phyloP scores from a whole-genome alignment of 2,113 vertebrate genomes.

The Misgurnus anguillicaudatus region DNA sequence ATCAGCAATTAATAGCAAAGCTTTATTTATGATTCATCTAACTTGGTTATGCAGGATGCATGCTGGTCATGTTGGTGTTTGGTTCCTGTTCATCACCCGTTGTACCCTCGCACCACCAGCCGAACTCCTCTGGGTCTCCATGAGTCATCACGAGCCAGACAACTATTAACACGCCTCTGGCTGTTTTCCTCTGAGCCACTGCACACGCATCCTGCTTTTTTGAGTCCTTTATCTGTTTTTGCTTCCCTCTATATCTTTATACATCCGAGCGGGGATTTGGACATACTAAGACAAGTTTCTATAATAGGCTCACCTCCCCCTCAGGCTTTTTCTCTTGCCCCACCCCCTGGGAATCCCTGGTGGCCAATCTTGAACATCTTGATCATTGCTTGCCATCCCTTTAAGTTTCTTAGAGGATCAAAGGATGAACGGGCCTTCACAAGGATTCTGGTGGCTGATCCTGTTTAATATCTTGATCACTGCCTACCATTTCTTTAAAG shows the following conservation, averaged over 20 bases:
- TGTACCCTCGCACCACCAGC: neutral
- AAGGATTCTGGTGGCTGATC: no score
- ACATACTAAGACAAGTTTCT: conserved; percentile 9
- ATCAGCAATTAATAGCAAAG: conserved; percentile 5
- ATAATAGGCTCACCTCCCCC: neutral
- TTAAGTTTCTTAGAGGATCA: no score
- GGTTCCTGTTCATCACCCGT: neutral
- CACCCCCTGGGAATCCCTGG: no score
- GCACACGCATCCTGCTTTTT: neutral
- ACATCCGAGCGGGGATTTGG: conserved; percentile 13
- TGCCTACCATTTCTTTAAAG: no score
- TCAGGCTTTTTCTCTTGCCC: no score
- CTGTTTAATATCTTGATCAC: no score
- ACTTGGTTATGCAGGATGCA: neutral
- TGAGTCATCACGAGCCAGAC: conserved; percentile 25
- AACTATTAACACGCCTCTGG: conserved; percentile 20
- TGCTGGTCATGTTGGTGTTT: conserved; percentile 9
- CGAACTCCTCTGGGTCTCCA: conserved; percentile 7
- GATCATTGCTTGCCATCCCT: no score
- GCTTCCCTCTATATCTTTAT: conserved; percentile 3
- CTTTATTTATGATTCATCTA: neutral
- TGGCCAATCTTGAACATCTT: no score
- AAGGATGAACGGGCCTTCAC: no score
- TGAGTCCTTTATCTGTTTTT: conserved; percentile 10
- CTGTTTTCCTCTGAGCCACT: neutral